These are phyloP conservation scores for Chroicocephalus ridibundus DNA, from an alignment of 2,113 vertebrate genomes.

Conservation along the genomic window DNA sequence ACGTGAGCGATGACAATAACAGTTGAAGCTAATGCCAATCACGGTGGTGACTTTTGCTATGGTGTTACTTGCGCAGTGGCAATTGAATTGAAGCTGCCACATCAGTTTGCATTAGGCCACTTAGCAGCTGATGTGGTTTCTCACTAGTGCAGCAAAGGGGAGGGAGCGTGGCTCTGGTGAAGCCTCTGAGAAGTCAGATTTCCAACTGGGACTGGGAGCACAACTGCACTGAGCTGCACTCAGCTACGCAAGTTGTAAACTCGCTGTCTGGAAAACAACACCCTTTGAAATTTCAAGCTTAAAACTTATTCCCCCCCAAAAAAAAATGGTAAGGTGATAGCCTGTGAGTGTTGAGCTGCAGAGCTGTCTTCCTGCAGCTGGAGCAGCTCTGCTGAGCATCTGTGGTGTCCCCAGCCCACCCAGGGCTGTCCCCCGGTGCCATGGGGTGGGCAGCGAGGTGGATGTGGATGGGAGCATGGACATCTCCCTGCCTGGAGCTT, in stretches of 20 bases:
- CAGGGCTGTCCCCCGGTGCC: rapidly evolving
- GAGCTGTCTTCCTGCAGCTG: neutral
- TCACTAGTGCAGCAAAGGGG: neutral
- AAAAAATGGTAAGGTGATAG: neutral
- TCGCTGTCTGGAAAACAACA: neutral
- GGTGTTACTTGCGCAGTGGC: neutral
- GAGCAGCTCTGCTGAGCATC: neutral
- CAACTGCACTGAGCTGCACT: neutral
- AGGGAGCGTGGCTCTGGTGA: neutral
- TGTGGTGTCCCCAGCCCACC: rapidly evolving
- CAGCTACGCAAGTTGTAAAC: neutral
- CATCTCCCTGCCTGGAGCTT: neutral
- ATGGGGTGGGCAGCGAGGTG: rapidly evolving
- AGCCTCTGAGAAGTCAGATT: neutral
- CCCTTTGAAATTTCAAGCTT: neutral
- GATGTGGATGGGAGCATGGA: neutral
- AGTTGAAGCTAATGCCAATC: neutral
- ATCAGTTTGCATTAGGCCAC: conserved; percentile 31
- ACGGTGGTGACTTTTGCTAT: neutral
- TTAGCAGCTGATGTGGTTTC: conserved; percentile 13
- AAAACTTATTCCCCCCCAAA: rapidly evolving
- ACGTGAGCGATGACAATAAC: neutral
- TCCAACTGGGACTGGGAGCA: neutral
- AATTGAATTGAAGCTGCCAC: conserved; percentile 42
- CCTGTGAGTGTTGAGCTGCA: neutral